A percentile compares a stretch with the other conserved stretches of the same genome.
These are phyloP conservation scores for Neoitamus cyanurus DNA, from an alignment of 2,888 invertebrate species.

Conservation along the genomic window DNA sequence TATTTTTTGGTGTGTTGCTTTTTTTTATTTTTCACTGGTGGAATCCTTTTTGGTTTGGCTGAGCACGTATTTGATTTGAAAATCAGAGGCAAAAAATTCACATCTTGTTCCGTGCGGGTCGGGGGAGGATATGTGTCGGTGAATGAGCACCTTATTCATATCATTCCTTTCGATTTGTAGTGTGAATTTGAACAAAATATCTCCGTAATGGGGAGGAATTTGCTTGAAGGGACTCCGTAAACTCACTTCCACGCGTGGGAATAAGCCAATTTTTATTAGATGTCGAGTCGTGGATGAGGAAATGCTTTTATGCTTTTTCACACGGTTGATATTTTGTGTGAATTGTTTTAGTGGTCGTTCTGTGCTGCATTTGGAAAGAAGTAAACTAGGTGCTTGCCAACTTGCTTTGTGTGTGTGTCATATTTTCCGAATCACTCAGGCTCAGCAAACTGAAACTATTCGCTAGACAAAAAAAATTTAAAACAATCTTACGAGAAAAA, in stretches of 20 bases:
- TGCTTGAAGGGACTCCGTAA: neutral
- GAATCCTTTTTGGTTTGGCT: slow-evolving; percentile 29
- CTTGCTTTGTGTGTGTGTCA: no score
- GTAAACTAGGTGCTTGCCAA: no score
- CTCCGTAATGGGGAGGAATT: slow-evolving; percentile 14
- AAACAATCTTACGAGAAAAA: no score
- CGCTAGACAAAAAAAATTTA: no score
- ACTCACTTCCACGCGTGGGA: neutral
- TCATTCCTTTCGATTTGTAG: slow-evolving; percentile 34
- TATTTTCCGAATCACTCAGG: no score
- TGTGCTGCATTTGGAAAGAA: no score
- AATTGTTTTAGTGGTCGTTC: neutral
- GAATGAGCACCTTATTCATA: slow-evolving; percentile 23
- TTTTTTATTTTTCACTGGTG: neutral
- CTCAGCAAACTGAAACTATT: no score
- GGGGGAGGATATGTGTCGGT: neutral
- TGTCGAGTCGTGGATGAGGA: neutral
- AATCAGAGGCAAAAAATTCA: slow-evolving; percentile 30
- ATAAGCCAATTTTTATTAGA: neutral
- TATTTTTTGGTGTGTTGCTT: neutral
- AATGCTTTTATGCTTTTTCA: no score
- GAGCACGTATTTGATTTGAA: slow-evolving; percentile 45
- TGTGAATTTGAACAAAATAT: slow-evolving; percentile 35
- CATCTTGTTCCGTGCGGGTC: neutral
- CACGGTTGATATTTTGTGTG: neutral